Conservation (phyloP, 2,797 vertebrate genomes). For the Notoglanidium macrostoma region DNA sequence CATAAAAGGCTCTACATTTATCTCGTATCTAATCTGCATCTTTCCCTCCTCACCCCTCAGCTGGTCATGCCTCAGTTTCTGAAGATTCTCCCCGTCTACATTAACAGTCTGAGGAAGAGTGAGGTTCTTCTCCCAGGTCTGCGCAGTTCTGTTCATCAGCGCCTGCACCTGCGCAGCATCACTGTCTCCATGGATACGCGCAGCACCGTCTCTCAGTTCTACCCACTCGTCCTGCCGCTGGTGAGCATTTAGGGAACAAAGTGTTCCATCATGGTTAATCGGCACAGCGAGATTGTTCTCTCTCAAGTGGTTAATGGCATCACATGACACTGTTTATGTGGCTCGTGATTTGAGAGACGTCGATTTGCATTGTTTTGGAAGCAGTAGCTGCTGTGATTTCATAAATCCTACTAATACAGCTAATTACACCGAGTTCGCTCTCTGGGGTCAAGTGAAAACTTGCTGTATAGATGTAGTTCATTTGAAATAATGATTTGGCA, state of each 20-base stretch:
- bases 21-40: not conserved
- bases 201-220: slow-evolving; percentile 72
- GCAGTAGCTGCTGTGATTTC: not conserved
- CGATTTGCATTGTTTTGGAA: not conserved
- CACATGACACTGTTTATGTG: not conserved
- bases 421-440: not conserved
- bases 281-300: not conserved
- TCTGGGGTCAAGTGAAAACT: not conserved
- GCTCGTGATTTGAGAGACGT: not conserved
- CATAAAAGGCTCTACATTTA: not conserved
- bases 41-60: slow-evolving; percentile 52
- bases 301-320: slow-evolving; percentile 4
- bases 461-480: not conserved
- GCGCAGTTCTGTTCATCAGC: slow-evolving; percentile 74
- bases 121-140: slow-evolving; percentile 78
- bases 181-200: slow-evolving; percentile 72
- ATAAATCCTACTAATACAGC: no score
- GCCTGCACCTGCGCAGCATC: slow-evolving; percentile 74
- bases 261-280: slow-evolving; percentile 46
- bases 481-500: not conserved
- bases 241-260: slow-evolving; percentile 61
- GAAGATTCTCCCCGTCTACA: slow-evolving; percentile 75
- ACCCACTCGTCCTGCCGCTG: slow-evolving; percentile 75
- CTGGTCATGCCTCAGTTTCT: slow-evolving; percentile 78
- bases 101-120: slow-evolving; percentile 81